Evolutionary conservation across 2,888 invertebrate species (phyloP), one percentile per base, ranked within the genome.

Genomic region (Caradrina clavipalpis): DNA sequence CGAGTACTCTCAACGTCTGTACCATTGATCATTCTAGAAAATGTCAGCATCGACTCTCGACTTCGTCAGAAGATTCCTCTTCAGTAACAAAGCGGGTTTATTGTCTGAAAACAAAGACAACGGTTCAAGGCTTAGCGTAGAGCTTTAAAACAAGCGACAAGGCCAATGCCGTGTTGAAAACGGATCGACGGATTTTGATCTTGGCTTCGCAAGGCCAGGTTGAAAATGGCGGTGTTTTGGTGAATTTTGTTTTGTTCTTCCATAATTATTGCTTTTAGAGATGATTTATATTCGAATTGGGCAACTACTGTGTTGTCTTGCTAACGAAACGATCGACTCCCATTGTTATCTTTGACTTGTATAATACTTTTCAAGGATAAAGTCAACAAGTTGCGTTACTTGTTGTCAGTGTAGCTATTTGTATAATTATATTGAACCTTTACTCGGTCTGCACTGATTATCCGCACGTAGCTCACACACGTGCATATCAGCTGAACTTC

Each of bases 21-120:
- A 82, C 89, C 89, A 93, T 92, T 91, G 90, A 90, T 92, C 90
- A 92, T 90, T 88, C 88, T 84, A 83, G 81, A 85, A 83, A 86
- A 86, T 81, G 84, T 80, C 85, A 78, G 80, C 82, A 75, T 83
- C 78, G 73, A 66, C 80, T 83, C 88, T 89, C 81, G 86, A 89
- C 87, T 87, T 80, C 74, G 77, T 64, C 80, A 84, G 83, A 85
- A 87, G 87, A 89, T 88, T 88, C 88, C 89, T 88, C 90, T 93
- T 89, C 88, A 91, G 88, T 86, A 88, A 92, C 92, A 93, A 92
- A 92, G 91, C 89, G 81, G 89, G 91, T 92, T 91, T 91, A 93
- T 92, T 93, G 92, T 93, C 89, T 90, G 90, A 90, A 94, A 94
- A 95, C 94, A 95, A 95, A 92, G 93, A 78, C 88, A 90, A 86